Percentiles rank a stretch among this genome's conserved stretches.
Evolutionary conservation across 2,888 invertebrate genomes (phyloP).

Genomic region (Drosophila engyochracea): DNA sequence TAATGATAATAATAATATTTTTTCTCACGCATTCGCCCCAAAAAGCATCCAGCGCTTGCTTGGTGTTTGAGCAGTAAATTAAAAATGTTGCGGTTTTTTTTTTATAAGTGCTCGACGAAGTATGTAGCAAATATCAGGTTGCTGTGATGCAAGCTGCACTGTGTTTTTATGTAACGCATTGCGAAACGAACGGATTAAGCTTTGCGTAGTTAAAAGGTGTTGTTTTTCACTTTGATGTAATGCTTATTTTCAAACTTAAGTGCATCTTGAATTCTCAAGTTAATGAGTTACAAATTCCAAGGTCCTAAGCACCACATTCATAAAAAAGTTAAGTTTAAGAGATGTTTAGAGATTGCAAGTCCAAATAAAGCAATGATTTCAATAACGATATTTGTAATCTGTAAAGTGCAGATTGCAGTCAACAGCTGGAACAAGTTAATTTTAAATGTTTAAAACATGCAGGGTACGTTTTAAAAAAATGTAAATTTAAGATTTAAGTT

Average conservation of each 20-base stretch:
- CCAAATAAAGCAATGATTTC: neutral
- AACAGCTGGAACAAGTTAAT: neutral
- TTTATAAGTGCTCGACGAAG: conserved; percentile 52
- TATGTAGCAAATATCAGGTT: conserved; percentile 50
- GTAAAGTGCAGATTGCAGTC: neutral
- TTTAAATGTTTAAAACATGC: no score
- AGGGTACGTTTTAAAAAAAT: neutral
- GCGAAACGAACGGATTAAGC: conserved; percentile 11
- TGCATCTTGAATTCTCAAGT: conserved; percentile 57
- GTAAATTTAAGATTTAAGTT: fast-evolving
- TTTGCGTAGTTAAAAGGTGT: conserved; percentile 19
- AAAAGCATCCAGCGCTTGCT: conserved; percentile 35
- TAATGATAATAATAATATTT: conserved; percentile 27
- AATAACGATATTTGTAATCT: neutral
- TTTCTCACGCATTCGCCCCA: conserved; percentile 50
- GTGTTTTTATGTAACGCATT: conserved; percentile 15
- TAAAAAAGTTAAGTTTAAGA: neutral
- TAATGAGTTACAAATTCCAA: conserved; percentile 65
- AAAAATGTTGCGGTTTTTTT: conserved; percentile 68
- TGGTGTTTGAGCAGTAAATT: conserved; percentile 77
- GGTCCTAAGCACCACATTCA: conserved; percentile 1
- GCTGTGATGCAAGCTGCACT: conserved; percentile 26
- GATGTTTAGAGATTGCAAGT: neutral
- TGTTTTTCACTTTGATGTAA: conserved; percentile 13
- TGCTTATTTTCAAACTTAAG: conserved; percentile 48